Base-by-base conservation (phyloP, 2,888 invertebrate species). In the Xylota segnis region DNA sequence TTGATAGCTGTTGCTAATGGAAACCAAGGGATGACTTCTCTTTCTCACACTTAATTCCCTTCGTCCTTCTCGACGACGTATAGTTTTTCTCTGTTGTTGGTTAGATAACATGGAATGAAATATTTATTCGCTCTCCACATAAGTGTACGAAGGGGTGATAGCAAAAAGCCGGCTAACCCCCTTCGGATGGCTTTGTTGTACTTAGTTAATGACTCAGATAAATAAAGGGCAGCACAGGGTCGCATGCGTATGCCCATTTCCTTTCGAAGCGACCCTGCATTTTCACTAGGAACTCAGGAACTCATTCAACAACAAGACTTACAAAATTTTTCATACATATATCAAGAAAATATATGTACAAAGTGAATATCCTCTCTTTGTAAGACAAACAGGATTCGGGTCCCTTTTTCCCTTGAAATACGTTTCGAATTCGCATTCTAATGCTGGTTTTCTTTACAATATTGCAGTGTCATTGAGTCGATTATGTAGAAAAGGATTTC, bases 1-100 rank as follows among this genome's bases (percentile, higher is more conserved):
- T 45, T 76, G 76, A 76, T 71, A 58, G 77, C 59, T 83, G 59
- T 77, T 45, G 65, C 32, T 47, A 45, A 77, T 77, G 59, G 65
- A 45, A 83, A 54, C 66, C 43, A 52, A 65, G 70, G 71, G 83
- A 77, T 63, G 71, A 45, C 65, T 66, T 56, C 43, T 63, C 52
- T 43, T 66, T 32, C 63, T 50, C 16, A 40, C 74, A 70, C 68
- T 68, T 63, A 50, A 82, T 76, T 75, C 63, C 54, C 56, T 65
- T 58, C 40, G 45, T 68, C 34, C 37, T 29, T 9, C 5, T 32
- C 12, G n/a, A n/a, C 45, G 32, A 12, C 32, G 68, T 29, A 23
- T 56, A 27, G 43, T 40, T 3, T 59, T n/a, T 43, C 43, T 43
- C 23, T 52, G 23, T 66, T 29, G 10, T 29, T 12, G 54, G 29